Evolutionary conservation across 2,113 vertebrate species (phyloP), one percentile per base, ranked within the genome.

Genomic region (Ictidomys tridecemlineatus): DNA sequence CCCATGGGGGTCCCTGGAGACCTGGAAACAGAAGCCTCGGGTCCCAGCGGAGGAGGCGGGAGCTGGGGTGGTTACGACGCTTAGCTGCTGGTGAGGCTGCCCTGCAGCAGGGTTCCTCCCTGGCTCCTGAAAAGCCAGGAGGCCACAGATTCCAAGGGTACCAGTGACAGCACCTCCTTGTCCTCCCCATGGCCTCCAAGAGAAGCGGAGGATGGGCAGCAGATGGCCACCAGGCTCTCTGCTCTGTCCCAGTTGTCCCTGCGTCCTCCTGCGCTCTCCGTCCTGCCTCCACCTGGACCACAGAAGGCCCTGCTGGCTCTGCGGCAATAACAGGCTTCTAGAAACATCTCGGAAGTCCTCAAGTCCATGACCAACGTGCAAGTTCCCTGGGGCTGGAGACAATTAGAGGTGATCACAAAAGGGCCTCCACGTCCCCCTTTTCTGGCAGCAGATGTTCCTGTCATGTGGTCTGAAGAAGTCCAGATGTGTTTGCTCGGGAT

Each of bases 401-500:
- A 58, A 48, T 97, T 34, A 83, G 82, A 45, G 24, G 53, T 9
- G 77, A 74, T 88, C 65, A 89, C 91, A 74, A 86, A 97, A 65
- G 82, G 82, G 51, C 77, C 7, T 1, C 77, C 6, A 34, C 18
- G 91, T 83, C 91, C 77, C 72, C 5, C 48, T 53, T 76, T 56
- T 26, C 58, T 24, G 65, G 69, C 39, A 30, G 76, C 97, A 97
- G 98, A 95, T 96, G 95, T 76, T 93, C 70, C 61, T 28, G 96
- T 73, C 97, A 45, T 18, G 79, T 14, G 85, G 84, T 28, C 93
- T 94, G 89, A 77, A 74, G 79, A 63, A 32, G 88, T 87, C 95
- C 96, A 98, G 98, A 97, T 97, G 97, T 93, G 89, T 86, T 37
- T 95, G 92, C 22, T 20, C 53, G 48, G 85, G 65, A 65, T 24